Base-by-base conservation (phyloP, 2,797 vertebrate genomes). In the Presbytis comata region DNA sequence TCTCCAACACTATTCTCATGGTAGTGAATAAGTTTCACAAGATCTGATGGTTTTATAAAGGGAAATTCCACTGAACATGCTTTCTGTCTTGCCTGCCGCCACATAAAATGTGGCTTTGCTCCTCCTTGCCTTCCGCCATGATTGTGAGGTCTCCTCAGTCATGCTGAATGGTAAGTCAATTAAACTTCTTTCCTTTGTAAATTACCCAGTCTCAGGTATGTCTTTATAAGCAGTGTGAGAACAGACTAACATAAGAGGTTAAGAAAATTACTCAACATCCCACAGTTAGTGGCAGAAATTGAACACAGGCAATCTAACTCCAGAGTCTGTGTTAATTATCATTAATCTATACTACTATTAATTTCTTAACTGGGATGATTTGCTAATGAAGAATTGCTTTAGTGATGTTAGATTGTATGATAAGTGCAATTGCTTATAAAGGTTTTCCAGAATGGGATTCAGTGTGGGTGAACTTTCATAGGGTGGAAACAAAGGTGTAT, bases 371-470 rank as follows among this genome's bases (percentile, higher is more conserved):
- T 72, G 17, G 48, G 4, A 84, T 83, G 46, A 86, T 24, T 41
- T 78, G 21, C 70, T 91, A 41, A 72, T 41, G 46, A 92, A 76
- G 5, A 83, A 36, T 50, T 89, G n/a, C 13, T 36, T 90, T 75
- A 61, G 33, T n/a, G 12, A 55, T 28, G 28, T 90, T 44, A 89
- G 53, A 61, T 70, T 79, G 30, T 36, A 26, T 44, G 13, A 11
- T 79, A 81, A 74, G 6, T 57, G 4, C 14, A 89, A 46, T 48
- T 21, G 17, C 28, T 87, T 53, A n/a, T 22, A 36, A 85, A 21
- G 6, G 1, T 88, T 70, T 55, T 53, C 4, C 13, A 59, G 30
- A 95, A 70, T 61, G n/a, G 22, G 19, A 70, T 41, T 67, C 36
- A 64, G 6, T 22, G 19, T 39, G 44, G 21, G 28, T 39, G 24